phyloP scores from a whole-genome alignment of 23 tunicate species.

The Ciona savignyi region DNA sequence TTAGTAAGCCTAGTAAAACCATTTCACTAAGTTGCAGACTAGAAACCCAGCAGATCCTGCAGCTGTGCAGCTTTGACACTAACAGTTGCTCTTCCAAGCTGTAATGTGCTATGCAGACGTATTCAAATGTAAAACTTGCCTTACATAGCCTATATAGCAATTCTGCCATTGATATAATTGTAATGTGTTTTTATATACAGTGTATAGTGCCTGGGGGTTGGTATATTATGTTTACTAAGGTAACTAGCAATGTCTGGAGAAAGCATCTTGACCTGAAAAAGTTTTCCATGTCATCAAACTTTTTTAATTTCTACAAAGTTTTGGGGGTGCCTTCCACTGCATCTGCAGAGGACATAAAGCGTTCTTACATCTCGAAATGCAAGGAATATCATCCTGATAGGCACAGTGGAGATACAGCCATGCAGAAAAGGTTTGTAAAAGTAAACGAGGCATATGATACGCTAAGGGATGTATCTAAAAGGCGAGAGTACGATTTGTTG shows the following conservation, averaged over 20 bases:
- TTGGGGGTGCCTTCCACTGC: conserved; percentile 23
- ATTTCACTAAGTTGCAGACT: too few species aligned
- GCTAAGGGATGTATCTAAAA: conserved; percentile 7
- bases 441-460: conserved; percentile 34
- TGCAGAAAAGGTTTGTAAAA: conserved; percentile 43
- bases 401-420: conserved; percentile 18
- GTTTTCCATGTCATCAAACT: background rate
- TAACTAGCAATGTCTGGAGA: background rate
- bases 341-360: conserved; percentile 19
- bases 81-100: too few species aligned
- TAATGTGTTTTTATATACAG: background rate
- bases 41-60: too few species aligned
- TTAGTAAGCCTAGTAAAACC: too few species aligned
- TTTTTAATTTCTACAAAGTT: conserved; percentile 12
- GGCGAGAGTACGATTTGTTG: conserved; percentile 13
- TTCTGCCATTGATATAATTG: background rate
- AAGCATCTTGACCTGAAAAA: background rate
- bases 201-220: background rate
- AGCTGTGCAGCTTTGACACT: too few species aligned
- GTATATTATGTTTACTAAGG: background rate
- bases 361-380: conserved; percentile 27
- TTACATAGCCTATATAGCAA: too few species aligned
- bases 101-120: too few species aligned
- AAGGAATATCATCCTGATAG: conserved; percentile 40
- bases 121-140: too few species aligned